phyloP scores from a whole-genome alignment of 1,140 invertebrate species.

The Tribolium madens region DNA sequence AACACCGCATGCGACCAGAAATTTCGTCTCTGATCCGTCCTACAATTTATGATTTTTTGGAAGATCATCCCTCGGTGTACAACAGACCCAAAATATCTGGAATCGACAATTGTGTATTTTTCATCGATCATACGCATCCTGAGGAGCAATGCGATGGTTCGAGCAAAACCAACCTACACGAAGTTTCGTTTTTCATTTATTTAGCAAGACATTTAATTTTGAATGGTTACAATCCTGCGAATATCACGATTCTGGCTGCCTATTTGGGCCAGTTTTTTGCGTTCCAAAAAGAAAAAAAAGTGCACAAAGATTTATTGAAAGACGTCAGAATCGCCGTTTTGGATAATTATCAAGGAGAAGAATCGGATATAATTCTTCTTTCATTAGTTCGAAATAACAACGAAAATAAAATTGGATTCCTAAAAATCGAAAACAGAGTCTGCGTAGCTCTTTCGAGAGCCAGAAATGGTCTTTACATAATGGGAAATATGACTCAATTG shows the following conservation, averaged over 20 bases:
- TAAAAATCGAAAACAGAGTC: constrained; percentile 80
- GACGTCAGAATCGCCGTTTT: constrained; percentile 76
- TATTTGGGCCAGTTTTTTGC: constrained; percentile 76
- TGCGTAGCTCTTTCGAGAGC: constrained; percentile 89
- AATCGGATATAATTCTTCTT: constrained; percentile 85
- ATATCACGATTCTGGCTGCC: constrained; percentile 77
- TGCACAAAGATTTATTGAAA: constrained; percentile 55
- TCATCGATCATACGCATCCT: constrained; percentile 70
- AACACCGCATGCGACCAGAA: constrained; percentile 78
- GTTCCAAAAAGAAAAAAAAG: constrained; percentile 65
- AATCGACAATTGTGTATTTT: constrained; percentile 70
- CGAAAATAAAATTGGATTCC: constrained; percentile 80
- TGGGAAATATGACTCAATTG: constrained; percentile 67
- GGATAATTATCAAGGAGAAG: constrained; percentile 90
- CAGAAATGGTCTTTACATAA: constrained; percentile 76
- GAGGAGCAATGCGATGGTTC: constrained; percentile 70
- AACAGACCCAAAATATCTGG: constrained; percentile 68
- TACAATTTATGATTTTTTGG: constrained; percentile 71
- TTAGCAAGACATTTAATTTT: constrained; percentile 74
- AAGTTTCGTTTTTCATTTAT: constrained; percentile 70
- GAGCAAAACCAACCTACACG: constrained; percentile 73
- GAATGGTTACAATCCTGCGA: constrained; percentile 70
- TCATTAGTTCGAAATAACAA: constrained; percentile 84
- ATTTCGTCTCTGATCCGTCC: constrained; percentile 73
- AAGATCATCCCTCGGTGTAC: constrained; percentile 69